Base-by-base conservation (phyloP, 2,888 invertebrate species). In the Chromoteleia sp. region DNA sequence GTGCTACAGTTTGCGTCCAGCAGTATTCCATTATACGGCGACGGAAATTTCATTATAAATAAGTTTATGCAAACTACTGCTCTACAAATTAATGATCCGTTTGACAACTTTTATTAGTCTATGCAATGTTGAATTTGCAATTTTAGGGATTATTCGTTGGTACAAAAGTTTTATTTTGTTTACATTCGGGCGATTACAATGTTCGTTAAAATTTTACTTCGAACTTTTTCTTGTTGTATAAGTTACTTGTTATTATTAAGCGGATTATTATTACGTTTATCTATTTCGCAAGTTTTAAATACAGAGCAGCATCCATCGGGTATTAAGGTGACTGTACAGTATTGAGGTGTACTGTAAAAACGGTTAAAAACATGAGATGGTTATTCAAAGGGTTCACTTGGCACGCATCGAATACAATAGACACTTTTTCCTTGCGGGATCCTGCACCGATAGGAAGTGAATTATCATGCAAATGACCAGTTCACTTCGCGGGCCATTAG, bases 381-480 rank as follows among this genome's bases (percentile, higher is more conserved):
- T 68, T 58, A 77, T 81, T 63, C 52, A 59, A 63, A 52, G 33
- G 59, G 39, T 58, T 81, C 54, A 33, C 65, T 67, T 67, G 67
- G 52, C 74, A 54, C 54, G 65, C 63, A 75, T 59, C 41, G 36
- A 52, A 61, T 76, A 70, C 58, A 80, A 74, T 70, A 68, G 79
- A 84, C 76, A 84, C 82, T 84, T 84, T 84, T 85, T 81, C 85
- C 85, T 73, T 83, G 75, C 71, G 82, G 86, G 83, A 87, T 85
- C 81, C 83, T 83, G 84, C 71, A 78, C 81, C 75, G 76, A 73
- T 84, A 82, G 84, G 84, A 85, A 84, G 84, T 29, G 85, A 85
- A 89, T 88, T 89, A 87, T 87, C 89, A 88, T 88, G 87, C 86
- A 88, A 88, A 88, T 88, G 83, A 86, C 81, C 83, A 84, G 83